These are phyloP conservation scores for Pissodes strobi DNA, from an alignment of 1,140 invertebrate species.

Conservation along the genomic window DNA sequence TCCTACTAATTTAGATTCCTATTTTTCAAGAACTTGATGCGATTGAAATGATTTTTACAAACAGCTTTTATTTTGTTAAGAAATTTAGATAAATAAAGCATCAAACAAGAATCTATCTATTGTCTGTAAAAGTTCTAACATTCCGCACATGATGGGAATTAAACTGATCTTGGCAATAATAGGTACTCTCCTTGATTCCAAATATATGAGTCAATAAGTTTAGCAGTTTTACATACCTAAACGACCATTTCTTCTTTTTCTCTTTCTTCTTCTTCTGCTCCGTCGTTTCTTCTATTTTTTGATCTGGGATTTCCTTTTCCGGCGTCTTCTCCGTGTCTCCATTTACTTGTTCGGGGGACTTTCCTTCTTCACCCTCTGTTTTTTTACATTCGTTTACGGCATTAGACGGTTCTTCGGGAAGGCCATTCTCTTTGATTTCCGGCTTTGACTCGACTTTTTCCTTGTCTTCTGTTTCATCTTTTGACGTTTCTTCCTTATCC, in stretches of 20 bases:
- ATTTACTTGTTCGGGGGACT: slow-evolving; percentile 6
- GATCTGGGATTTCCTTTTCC: slow-evolving; percentile 56
- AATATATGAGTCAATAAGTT: neutral
- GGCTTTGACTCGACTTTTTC: slow-evolving; percentile 65
- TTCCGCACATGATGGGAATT: neutral
- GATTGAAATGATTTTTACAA: too few species aligned
- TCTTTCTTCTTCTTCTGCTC: slow-evolving; percentile 77
- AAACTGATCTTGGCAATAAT: neutral
- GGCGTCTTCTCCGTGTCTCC: slow-evolving; percentile 55
- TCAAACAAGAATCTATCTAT: too few species aligned
- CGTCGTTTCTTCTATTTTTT: slow-evolving; percentile 65
- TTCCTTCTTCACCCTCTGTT: slow-evolving; percentile 43
- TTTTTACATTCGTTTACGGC: slow-evolving; percentile 32
- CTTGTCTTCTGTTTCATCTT: slow-evolving; percentile 68
- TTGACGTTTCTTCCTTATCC: slow-evolving; percentile 68
- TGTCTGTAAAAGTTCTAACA: too few species aligned
- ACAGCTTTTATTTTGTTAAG: too few species aligned
- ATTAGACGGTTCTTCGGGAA: slow-evolving; percentile 42
- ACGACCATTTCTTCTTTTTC: slow-evolving; percentile 86
- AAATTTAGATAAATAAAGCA: too few species aligned
- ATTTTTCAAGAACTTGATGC: too few species aligned
- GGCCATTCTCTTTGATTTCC: slow-evolving; percentile 53
- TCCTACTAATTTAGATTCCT: too few species aligned
- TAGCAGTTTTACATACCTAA: slow-evolving; percentile 57
- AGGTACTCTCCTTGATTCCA: neutral